Base-by-base conservation (phyloP, 2,888 invertebrate species). In the Hydropsyche betteni region DNA sequence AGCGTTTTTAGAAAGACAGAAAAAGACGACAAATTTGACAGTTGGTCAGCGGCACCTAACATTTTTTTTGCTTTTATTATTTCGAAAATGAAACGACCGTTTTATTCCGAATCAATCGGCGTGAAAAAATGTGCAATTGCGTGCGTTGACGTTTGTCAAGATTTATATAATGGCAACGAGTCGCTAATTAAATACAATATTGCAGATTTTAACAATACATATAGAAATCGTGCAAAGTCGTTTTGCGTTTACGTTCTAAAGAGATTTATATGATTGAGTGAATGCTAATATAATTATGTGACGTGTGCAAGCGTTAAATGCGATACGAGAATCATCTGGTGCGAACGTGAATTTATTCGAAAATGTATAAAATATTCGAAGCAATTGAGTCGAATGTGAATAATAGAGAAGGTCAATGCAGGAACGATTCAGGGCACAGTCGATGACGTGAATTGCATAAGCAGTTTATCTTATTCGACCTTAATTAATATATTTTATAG, bases 261-360 rank as follows among this genome's bases (percentile, higher is more conserved):
- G 34, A 64, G 64, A 64, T 64, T 36, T n/a, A 64, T 36, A 36
- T 34, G 12, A 36, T 34, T 24, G 7, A 33, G 36, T 12, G 12
- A 6, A 36, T 36, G 64, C n/a, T 64, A 64, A 64, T 33, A 64
- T n/a, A 61, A 61, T 61, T 61, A 24, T 61, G n/a, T 14, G 14
- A 16, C 55, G 16, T 55, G n/a, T 55, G 5, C 16, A 55, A 10
- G 44, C 3, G 44, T 10, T 6, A 44, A 44, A 44, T 44, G 6
- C 24, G 6, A 44, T 44, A 44, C 44, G 44, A 44, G 44, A 44
- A 44, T 8, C 10, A 44, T 8, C 44, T 44, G 44, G 44, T 10
- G 6, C 44, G 3, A 44, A 44, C 10, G 10, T 10, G 44, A 44
- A 44, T 8, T 24, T 8, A 44, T 44, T 44, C 4, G 10, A 44